Evolutionary conservation across 2,888 invertebrate genomes (phyloP).

Genomic region (Notodonta ziczac): DNA sequence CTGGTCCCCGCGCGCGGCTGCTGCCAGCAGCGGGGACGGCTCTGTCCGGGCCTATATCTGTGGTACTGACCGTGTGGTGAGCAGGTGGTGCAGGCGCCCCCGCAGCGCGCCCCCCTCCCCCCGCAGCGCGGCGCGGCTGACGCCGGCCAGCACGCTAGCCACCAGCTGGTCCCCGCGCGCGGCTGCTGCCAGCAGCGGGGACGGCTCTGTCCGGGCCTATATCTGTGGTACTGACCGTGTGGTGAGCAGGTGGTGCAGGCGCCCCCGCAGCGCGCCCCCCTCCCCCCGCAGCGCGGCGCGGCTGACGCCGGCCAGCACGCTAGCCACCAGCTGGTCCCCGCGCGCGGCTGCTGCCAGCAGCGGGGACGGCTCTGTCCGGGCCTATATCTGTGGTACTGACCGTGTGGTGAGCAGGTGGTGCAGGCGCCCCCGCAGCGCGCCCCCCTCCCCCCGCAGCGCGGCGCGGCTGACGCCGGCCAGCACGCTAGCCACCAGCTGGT

Average conservation of each 20-base stretch:
- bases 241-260: background rate
- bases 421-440: background rate
- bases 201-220: background rate
- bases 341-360: background rate
- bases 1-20: conserved; percentile 30
- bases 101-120: background rate
- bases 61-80: background rate
- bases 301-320: background rate
- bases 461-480: background rate
- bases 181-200: background rate
- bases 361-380: too few relatives aligned
- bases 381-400: too few relatives aligned
- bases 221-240: background rate
- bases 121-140: conserved; percentile 1
- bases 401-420: background rate
- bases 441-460: background rate
- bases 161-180: conserved; percentile 28
- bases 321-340: conserved; percentile 27
- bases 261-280: background rate
- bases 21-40: background rate
- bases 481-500: conserved; percentile 24
- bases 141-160: conserved; percentile 5
- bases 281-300: conserved; percentile 1
- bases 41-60: background rate
- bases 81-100: background rate